Percentiles rank a stretch among this genome's conserved stretches.
phyloP scores from a whole-genome alignment of 2,888 invertebrate genomes.

The Drosophila suboccidentalis region DNA sequence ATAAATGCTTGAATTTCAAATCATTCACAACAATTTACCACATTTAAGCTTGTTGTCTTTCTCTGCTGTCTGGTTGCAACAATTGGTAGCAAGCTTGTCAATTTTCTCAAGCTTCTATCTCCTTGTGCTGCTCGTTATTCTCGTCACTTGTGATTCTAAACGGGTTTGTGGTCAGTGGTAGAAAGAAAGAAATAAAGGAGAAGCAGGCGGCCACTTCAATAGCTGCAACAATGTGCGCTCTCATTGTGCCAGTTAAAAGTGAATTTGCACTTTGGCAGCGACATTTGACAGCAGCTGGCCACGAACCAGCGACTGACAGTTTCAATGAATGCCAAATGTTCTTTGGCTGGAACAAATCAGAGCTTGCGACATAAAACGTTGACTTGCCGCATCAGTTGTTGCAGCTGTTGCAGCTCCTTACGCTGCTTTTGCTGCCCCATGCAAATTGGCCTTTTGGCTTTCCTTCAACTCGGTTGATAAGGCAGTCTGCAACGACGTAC shows the following conservation, averaged over 20 bases:
- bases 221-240: constrained; percentile 32
- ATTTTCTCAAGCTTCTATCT: constrained; percentile 12
- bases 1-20: neutral
- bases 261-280: constrained; percentile 45
- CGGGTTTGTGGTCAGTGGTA: constrained; percentile 11
- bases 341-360: constrained; percentile 47
- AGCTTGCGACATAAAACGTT: constrained; percentile 46
- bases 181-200: neutral
- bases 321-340: constrained; percentile 68
- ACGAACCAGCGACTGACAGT: constrained; percentile 52
- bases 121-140: constrained; percentile 23
- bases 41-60: neutral
- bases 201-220: constrained; percentile 13
- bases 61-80: constrained; percentile 1
- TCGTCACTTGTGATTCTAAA: constrained; percentile 21
- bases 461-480: constrained; percentile 32
- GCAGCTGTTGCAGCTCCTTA: constrained; percentile 17
- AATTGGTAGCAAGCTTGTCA: constrained; percentile 19
- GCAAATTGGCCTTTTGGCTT: constrained; percentile 53
- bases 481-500: constrained; percentile 33
- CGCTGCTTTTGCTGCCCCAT: constrained; percentile 20
- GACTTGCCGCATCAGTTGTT: constrained; percentile 21
- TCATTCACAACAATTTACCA: neutral
- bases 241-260: constrained; percentile 50
- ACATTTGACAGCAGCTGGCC: constrained; percentile 26